Conservation (phyloP, 2,797 vertebrate species). For the Muscicapa comitata region DNA sequence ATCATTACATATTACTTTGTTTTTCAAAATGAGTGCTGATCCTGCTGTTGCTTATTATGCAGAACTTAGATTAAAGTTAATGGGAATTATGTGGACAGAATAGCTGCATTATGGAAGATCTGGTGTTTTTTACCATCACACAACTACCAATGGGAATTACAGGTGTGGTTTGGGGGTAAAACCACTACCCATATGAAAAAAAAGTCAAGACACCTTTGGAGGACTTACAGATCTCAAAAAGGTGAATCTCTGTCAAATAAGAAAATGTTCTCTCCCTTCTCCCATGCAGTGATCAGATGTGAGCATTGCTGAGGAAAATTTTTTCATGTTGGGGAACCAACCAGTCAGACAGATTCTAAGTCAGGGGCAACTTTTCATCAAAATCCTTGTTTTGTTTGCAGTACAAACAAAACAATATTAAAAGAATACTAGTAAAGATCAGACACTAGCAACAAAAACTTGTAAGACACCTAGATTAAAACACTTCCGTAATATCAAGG, state of each 20-base stretch:
- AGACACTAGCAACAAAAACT: not conserved
- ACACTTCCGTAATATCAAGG: not conserved
- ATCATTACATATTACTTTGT: conserved; percentile 21
- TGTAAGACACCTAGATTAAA: not conserved
- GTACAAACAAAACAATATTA: not conserved
- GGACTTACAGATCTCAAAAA: not conserved
- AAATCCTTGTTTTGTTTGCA: not conserved
- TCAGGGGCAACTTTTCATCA: not conserved
- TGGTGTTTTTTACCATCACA: not conserved
- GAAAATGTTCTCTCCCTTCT: not conserved
- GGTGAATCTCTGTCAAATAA: not conserved
- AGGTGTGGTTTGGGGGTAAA: not conserved
- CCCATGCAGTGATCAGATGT: not conserved
- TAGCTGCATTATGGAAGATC: not conserved
- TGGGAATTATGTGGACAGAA: not conserved
- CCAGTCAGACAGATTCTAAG: not conserved
- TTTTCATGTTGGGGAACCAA: not conserved
- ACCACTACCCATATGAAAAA: not conserved
- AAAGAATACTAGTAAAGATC: not conserved
- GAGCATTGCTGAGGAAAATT: not conserved
- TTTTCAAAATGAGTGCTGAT: conserved; percentile 17
- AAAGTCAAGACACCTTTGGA: not conserved
- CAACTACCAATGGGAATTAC: not conserved
- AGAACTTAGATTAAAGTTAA: not conserved
- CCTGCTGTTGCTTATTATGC: not conserved